Conservation (phyloP, 2,888 invertebrate genomes). For the Arge pagana region DNA sequence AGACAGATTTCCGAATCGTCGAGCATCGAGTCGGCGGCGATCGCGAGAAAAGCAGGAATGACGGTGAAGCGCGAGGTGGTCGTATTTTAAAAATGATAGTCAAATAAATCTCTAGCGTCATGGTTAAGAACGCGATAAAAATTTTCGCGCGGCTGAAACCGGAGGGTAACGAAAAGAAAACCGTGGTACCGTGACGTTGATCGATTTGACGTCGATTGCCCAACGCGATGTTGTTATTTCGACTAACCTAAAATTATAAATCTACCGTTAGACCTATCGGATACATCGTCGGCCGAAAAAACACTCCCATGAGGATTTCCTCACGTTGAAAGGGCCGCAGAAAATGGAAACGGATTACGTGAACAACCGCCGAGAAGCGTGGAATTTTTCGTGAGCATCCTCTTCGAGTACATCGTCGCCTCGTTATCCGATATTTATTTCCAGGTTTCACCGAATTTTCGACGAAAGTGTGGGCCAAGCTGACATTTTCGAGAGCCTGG, state of each 20-base stretch:
- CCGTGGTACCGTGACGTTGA: constrained; percentile 27
- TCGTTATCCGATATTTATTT: constrained; percentile 25
- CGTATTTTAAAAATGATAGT: too few species aligned
- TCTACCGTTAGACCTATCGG: constrained; percentile 36
- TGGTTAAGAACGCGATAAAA: constrained; percentile 57
- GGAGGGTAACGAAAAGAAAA: constrained; percentile 27
- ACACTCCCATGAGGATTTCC: constrained; percentile 39
- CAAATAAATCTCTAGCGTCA: constrained; percentile 32
- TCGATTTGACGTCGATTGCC: background rate
- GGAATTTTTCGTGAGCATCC: constrained; percentile 46
- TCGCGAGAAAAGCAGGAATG: too few species aligned
- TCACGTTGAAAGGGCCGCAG: constrained; percentile 33
- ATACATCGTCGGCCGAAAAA: constrained; percentile 40
- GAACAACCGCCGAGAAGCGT: constrained; percentile 45
- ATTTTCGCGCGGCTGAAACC: constrained; percentile 57
- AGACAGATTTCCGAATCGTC: too few species aligned
- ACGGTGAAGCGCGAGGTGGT: too few species aligned
- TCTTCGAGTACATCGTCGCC: too few species aligned
- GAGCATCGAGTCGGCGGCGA: too few species aligned
- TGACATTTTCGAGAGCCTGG: constrained; percentile 58
- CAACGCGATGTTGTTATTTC: background rate
- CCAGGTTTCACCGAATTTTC: constrained; percentile 60
- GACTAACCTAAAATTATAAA: constrained; percentile 2
- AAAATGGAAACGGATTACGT: constrained; percentile 38
- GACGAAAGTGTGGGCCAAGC: constrained; percentile 53